These are phyloP conservation scores for Metacarcinus magister DNA, from an alignment of 2,888 invertebrate genomes.

Conservation along the genomic window DNA sequence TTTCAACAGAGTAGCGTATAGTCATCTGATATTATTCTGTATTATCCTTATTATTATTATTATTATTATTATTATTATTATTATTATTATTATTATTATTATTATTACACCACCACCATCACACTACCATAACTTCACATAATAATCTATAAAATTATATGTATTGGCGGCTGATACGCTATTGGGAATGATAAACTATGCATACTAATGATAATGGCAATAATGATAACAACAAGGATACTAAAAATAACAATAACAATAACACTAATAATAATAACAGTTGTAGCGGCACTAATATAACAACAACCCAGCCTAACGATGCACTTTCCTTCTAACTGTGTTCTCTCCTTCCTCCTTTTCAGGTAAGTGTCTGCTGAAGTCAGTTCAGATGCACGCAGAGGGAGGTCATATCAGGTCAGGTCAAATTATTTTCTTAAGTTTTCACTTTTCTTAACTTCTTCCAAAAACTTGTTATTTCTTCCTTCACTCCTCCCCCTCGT, in stretches of 20 bases:
- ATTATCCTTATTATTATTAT: too few species aligned
- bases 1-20: neutral
- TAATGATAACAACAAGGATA: too few species aligned
- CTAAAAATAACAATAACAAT: neutral
- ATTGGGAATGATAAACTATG: too few species aligned
- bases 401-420: constrained; percentile 45
- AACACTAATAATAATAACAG: neutral
- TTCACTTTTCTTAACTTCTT: constrained; percentile 38
- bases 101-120: neutral
- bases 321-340: neutral
- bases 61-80: neutral
- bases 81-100: neutral
- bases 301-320: neutral
- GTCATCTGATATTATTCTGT: neutral
- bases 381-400: neutral
- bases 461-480: constrained; percentile 31
- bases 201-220: too few species aligned
- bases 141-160: neutral
- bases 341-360: neutral
- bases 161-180: neutral
- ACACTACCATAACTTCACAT: neutral
- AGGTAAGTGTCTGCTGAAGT: constrained; percentile 50
- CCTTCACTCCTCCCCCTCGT: neutral
- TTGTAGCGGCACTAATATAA: neutral
- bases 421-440: constrained; percentile 51